Base-by-base conservation (phyloP, 2,888 invertebrate species). In the Brachylomia viminalis region DNA sequence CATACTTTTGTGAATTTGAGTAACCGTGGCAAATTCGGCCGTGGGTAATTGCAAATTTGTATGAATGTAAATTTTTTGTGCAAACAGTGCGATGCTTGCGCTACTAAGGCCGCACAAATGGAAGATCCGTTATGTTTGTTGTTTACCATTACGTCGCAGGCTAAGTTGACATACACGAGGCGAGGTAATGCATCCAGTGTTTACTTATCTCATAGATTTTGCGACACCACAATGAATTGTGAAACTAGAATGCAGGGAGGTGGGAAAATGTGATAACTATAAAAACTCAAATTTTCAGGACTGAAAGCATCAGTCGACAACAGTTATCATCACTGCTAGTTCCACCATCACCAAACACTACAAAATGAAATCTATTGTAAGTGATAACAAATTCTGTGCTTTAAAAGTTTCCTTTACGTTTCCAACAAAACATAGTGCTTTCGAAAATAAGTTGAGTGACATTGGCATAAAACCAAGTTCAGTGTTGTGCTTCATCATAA, bases 141-240 rank as follows among this genome's bases (percentile, higher is more conserved):
- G 94, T 93, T 95, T 94, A 89, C 89, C 87, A 92, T 96, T 95
- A 95, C 95, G 94, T 93, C 88, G 92, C 88, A 88, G 90, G 90
- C 90, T 86, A 88, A 93, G 93, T 93, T 94, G 92, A 93, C 95
- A 93, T 94, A 95, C 92, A 92, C 91, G 90, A 91, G 90, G 90
- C 92, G 93, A 94, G 95, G 95, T 95, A 95, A 96, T 95, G 95
- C 93, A 94, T 91, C 91, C 90, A 92, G 91, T 96, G 94, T 96
- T 96, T 96, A 95, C 96, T 93, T 94, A 95, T 95, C 95, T 95
- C 95, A 95, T 95, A 92, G 92, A 95, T 94, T 95, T 95, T 94
- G 93, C 94, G 95, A 94, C 94, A 95, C 92, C 92, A 90, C 92
- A 92, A 92, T 91, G 92, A 88, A 93, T 95, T 95, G 93, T 92